Percentiles rank a stretch among this genome's conserved stretches.
phyloP scores from a whole-genome alignment of 2,797 vertebrate species.

The Fistularia commersonii region DNA sequence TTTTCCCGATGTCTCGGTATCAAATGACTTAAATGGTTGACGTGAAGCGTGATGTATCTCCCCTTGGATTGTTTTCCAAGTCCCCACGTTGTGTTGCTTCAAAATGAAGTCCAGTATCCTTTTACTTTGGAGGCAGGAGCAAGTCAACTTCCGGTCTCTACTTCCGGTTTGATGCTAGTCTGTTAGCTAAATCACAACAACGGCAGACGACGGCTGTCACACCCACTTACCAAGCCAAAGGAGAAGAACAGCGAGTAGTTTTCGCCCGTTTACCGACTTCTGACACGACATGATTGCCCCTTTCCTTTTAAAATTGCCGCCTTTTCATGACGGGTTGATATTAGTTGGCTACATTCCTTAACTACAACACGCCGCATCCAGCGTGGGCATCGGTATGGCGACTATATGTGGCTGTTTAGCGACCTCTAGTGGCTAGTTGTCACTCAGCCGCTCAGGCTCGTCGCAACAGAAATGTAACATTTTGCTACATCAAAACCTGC shows the following conservation, averaged over 20 bases:
- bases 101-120: no score
- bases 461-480: background rate
- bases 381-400: no score
- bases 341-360: background rate
- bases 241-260: slow-evolving; percentile 33
- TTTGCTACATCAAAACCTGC: background rate
- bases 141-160: slow-evolving; percentile 11
- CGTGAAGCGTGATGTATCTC: no score
- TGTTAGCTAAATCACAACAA: slow-evolving; percentile 24
- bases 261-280: slow-evolving; percentile 12
- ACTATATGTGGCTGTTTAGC: background rate
- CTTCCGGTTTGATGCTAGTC: slow-evolving; percentile 1
- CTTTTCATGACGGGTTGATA: slow-evolving; percentile 7
- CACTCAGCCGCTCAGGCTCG: no score
- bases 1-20: no score
- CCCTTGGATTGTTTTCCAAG: no score
- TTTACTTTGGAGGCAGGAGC: slow-evolving; percentile 29
- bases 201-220: accelerated
- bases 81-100: no score
- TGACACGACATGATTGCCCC: slow-evolving; percentile 21
- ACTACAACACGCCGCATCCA: no score
- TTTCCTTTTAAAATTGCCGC: slow-evolving; percentile 4
- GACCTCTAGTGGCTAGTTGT: no score
- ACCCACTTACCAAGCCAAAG: slow-evolving; percentile 53
- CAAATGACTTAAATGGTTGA: no score